Base-by-base conservation (phyloP, 1,140 invertebrate genomes). In the Wiebesia pumilae region DNA sequence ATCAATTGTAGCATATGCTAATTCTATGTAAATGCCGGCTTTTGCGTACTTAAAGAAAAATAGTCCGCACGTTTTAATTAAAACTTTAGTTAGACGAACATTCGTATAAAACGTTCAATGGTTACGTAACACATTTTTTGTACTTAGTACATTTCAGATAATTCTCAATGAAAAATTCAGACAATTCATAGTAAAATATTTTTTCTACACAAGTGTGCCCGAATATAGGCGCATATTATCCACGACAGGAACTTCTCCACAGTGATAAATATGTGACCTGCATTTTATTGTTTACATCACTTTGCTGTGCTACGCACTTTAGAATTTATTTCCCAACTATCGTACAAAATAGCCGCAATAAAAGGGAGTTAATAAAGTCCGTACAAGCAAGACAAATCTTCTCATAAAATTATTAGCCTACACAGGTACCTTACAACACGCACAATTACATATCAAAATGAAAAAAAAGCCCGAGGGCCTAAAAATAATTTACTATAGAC, bases 341-440 rank as follows among this genome's bases (percentile, higher is more conserved):
- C 77, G 40, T 54, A 47, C 67, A 81, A 80, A 84, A 84, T 65
- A 84, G 69, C 62, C 47, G 77, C 81, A 81, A 87, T 84, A 87
- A 83, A 86, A 81, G 75, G 69, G 77, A 81, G 81, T 87, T 87
- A 87, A 87, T 87, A 87, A 84, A 87, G 86, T 83, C 86, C 33
- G 21, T 51, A 58, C 47, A 54, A 81, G 69, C 85, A 67, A 86
- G 85, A 86, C 85, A 82, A 86, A 86, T 86, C 65, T 86, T 35
- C 51, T 30, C 58, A 1, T 38, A 65, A 81, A 81, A 81, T 81
- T 81, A 81, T 81, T 81, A 65, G 54, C 43, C 30, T 51, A 3
- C 16, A 16, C 77, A 35, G 77, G 43, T 30, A 79, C 51, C 79
- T 81, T 81, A 65, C 27, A 65, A 65, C 79, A 40, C 51, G 79